phyloP scores from a whole-genome alignment of 2,113 vertebrate genomes.

The Sinocyclocheilus anshuiensis region DNA sequence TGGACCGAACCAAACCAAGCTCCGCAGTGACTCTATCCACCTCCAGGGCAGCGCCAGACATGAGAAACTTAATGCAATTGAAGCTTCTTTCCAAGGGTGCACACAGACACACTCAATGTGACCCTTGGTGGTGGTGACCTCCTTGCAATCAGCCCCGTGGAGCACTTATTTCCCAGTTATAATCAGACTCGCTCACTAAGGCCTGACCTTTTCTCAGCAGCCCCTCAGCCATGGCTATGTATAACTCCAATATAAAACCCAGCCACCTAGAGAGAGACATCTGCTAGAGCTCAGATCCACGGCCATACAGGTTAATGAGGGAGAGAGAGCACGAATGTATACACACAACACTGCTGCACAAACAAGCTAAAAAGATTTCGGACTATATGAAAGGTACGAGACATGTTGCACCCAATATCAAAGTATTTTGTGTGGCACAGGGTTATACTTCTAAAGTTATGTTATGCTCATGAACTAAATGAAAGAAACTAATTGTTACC shows the following conservation, averaged over 20 bases:
- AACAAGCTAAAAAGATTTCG: not conserved
- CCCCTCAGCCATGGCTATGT: conserved; percentile 19
- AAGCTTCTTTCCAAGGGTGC: conserved; percentile 2
- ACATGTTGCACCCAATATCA: not conserved
- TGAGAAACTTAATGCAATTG: not conserved
- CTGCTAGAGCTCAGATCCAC: conserved; percentile 33
- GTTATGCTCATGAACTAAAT: not conserved
- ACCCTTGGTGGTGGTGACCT: conserved; percentile 38
- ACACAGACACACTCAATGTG: conserved; percentile 26
- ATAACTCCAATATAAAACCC: conserved; percentile 38
- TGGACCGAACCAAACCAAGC: conserved; percentile 30
- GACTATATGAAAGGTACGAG: not conserved
- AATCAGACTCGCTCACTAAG: conserved; percentile 27
- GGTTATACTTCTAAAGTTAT: not conserved
- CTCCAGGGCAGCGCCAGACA: conserved; percentile 43
- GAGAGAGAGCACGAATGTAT: not conserved
- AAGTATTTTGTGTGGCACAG: not conserved
- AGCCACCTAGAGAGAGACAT: conserved; percentile 25
- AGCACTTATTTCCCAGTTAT: conserved; percentile 35
- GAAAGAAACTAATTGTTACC: not conserved
- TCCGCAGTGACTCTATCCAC: conserved; percentile 54
- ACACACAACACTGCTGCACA: not conserved
- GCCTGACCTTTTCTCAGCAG: conserved; percentile 6
- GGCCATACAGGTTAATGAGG: conserved; percentile 48
- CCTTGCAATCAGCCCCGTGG: conserved; percentile 33